Evolutionary conservation across 2,113 vertebrate species (phyloP), one percentile per base, ranked within the genome.

Genomic region (Collichthys lucidus): DNA sequence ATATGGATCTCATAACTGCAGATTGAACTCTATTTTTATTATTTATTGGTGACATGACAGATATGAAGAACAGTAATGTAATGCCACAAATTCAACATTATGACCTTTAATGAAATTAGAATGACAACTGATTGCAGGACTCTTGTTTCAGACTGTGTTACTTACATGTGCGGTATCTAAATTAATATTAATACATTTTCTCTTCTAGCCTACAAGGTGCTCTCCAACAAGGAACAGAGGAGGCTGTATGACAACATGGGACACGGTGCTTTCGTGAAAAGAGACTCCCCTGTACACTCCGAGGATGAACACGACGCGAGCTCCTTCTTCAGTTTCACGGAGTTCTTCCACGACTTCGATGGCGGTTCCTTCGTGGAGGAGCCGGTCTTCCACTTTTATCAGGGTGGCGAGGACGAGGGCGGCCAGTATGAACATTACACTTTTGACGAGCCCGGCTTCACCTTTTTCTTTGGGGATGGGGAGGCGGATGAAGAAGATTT

Each of bases 181-280:
- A 3, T 14, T 3, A 11, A 44, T 44, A 10, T 4, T 14, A 59
- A 7, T 44, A 10, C 71, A 11, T 67, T 50, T 29, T 47, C 49
- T 84, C 20, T 29, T 77, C 40, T 5, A 94, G 92, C 94, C 40
- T 93, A 93, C 73, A 68, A 29, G 0, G 90, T 94, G 50, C 92
- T 95, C 29, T 92, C 91, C 52, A 76, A 90, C 69, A 80, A 87
- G 60, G 77, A 91, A 55, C 86, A 77, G 31, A 92, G 91, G 80
- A 87, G n/a, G 42, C 67, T 55, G 10, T 95, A 94, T 26, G 92
- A 94, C 77, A 53, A 11, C 1, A 7, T 87, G 60, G 91, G 90
- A 29, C 89, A 91, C 5, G 31, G 87, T 15, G 79, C 72, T 14
- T 93, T 88, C 76, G 61, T 86, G 24, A 53, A 79, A 5, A 53